Conservation (phyloP, 2,797 vertebrate genomes). For the Hydrocynus forskahlii region DNA sequence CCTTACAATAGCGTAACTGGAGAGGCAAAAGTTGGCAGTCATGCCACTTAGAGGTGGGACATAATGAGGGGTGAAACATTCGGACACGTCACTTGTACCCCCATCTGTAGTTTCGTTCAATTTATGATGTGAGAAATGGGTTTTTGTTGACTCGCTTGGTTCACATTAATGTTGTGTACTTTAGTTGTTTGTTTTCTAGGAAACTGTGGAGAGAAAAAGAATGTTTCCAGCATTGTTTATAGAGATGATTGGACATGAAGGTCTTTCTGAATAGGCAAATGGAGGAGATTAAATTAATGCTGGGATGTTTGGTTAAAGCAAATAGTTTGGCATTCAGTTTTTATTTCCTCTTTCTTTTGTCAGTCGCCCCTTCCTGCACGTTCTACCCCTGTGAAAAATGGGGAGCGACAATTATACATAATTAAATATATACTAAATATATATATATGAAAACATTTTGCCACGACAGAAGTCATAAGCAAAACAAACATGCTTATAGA, state of each 20-base stretch:
- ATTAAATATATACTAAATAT: no score
- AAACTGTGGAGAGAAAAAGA: neutral
- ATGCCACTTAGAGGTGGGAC: constrained; percentile 30
- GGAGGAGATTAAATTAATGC: neutral
- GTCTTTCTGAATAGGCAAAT: neutral
- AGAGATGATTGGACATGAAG: neutral
- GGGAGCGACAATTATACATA: no score
- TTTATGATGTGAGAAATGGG: neutral
- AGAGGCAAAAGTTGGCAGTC: constrained; percentile 36
- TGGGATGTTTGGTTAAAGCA: neutral
- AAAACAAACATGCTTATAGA: no score
- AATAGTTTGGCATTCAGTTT: neutral
- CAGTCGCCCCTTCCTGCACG: neutral
- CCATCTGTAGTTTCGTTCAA: constrained; percentile 2
- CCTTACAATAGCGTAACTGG: constrained; percentile 44
- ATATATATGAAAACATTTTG: no score
- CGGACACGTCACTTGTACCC: constrained; percentile 4
- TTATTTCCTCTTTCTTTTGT: neutral
- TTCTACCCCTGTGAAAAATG: no score
- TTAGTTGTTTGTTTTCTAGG: neutral
- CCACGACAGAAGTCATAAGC: no score
- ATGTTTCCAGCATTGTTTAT: neutral
- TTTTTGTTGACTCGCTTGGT: neutral
- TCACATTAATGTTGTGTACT: constrained; percentile 1
- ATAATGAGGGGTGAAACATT: constrained; percentile 35